Base-by-base conservation (phyloP, 53 echinoderm and acorn worm species). In the Echinometra lucunter region DNA sequence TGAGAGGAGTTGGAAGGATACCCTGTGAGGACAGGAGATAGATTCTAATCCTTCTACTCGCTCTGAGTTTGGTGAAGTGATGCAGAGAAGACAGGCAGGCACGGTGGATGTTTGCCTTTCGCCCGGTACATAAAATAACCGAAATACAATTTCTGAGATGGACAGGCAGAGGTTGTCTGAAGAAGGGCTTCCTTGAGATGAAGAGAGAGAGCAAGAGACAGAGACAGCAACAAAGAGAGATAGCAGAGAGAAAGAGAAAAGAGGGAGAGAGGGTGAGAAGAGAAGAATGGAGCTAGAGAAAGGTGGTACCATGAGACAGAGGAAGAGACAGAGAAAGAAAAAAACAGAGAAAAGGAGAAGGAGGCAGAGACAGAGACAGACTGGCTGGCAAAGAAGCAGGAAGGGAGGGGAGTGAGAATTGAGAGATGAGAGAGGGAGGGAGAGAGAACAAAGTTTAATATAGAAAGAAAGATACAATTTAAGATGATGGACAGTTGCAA, bases 61-160 rank as follows among this genome's bases (percentile, higher is more conserved):
- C 91, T 91, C 91, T 45, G 69, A 69, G 69, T 91, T 91, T 72
- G 11, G 91, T 91, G 70, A 91, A 69, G 91, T 91, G 91, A 91
- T 91, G 91, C 91, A n/a, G 89, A 85, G 85, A 90, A 90, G 63
- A 67, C 91, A n/a, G 42, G 45, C 72, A 66, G 67, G 23, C 44
- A 66, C 69, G 91, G 44, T 67, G 91, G 91, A 6, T 91, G 91
- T 89, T 89, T 89, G 89, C 58, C 25, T 35, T 60, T 60, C 21
- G 60, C 37, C 25, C 21, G 89, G 58, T 38, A 89, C 89, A 89
- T 60, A 89, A 57, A 60, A 89, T 60, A 37, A 88, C 37, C 34
- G 40, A 89, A 57, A 89, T 89, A 60, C 60, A 89, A 60, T 58
- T 89, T 89, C 38, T 38, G 37, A 60, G 89, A 89, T 78, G 19